Percentiles rank a stretch among this genome's conserved stretches.
Conservation (phyloP, 2,888 invertebrate genomes). For the Drosophila rubida region DNA sequence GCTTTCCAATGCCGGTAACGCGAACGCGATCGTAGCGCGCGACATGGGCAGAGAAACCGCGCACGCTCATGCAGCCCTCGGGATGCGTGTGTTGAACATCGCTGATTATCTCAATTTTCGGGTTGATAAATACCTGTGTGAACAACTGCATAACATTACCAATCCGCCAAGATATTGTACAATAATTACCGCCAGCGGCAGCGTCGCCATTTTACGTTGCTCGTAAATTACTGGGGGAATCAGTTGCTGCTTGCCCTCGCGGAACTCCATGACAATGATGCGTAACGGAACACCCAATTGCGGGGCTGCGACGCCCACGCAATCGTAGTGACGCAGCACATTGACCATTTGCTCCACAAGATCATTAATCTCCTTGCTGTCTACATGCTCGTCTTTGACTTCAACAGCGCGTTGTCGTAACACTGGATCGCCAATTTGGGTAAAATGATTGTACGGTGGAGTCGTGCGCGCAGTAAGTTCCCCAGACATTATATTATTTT, state of each 20-base stretch:
- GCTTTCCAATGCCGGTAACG: slow-evolving; percentile 86
- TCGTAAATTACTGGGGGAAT: slow-evolving; percentile 82
- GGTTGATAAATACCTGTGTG: slow-evolving; percentile 90
- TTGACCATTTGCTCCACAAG: slow-evolving; percentile 86
- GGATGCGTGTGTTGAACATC: slow-evolving; percentile 85
- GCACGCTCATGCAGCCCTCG: slow-evolving; percentile 91
- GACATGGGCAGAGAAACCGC: slow-evolving; percentile 90
- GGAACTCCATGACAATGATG: slow-evolving; percentile 87
- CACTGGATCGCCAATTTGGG: slow-evolving; percentile 91
- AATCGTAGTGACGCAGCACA: slow-evolving; percentile 87
- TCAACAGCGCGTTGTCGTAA: slow-evolving; percentile 87
- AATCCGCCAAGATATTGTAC: neutral
- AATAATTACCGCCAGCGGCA: slow-evolving; percentile 87
- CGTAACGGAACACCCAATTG: slow-evolving; percentile 90
- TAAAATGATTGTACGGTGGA: slow-evolving; percentile 89
- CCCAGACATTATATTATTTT: slow-evolving; percentile 35
- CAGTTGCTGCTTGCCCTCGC: slow-evolving; percentile 84
- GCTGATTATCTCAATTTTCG: slow-evolving; percentile 87
- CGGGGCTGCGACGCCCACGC: slow-evolving; percentile 90
- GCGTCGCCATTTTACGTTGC: slow-evolving; percentile 86
- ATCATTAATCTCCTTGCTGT: slow-evolving; percentile 86
- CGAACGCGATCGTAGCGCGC: slow-evolving; percentile 88
- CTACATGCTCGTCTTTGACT: slow-evolving; percentile 86
- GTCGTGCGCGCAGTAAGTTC: slow-evolving; percentile 9
- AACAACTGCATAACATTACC: neutral